phyloP scores from a whole-genome alignment of 2,888 invertebrate genomes.

The Cephus nigrinus region DNA sequence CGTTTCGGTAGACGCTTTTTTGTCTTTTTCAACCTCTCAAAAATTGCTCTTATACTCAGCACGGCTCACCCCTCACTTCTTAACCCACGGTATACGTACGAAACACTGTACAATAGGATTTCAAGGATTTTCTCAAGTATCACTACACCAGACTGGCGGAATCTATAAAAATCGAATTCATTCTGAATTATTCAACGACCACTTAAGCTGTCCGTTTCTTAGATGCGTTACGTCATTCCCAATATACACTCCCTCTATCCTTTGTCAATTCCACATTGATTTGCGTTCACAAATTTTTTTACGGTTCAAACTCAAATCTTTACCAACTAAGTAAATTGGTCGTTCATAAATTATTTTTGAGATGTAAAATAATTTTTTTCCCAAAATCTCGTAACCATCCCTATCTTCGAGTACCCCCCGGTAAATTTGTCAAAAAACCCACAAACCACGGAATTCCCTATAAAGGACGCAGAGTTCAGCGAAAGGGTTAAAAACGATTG shows the following conservation, averaged over 20 bases:
- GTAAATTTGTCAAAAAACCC: background rate
- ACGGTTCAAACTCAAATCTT: background rate
- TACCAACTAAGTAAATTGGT: background rate
- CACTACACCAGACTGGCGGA: background rate
- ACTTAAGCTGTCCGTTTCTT: background rate
- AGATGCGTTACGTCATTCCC: background rate
- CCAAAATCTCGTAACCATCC: background rate
- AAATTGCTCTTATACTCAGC: background rate
- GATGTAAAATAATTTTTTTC: background rate
- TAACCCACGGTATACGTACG: background rate
- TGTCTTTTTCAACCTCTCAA: background rate
- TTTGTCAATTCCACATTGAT: background rate
- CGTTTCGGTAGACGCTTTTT: background rate
- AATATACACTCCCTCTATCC: background rate
- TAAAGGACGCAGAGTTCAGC: background rate
- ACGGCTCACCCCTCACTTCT: background rate
- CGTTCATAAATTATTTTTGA: background rate
- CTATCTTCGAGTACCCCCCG: background rate
- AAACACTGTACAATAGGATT: background rate
- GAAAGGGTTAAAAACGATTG: background rate
- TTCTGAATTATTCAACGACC: background rate
- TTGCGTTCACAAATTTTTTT: background rate
- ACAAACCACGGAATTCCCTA: background rate
- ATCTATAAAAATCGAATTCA: background rate
- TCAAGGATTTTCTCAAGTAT: background rate